Base-by-base conservation (phyloP, 2,113 vertebrate species). In the Takifugu bimaculatus region DNA sequence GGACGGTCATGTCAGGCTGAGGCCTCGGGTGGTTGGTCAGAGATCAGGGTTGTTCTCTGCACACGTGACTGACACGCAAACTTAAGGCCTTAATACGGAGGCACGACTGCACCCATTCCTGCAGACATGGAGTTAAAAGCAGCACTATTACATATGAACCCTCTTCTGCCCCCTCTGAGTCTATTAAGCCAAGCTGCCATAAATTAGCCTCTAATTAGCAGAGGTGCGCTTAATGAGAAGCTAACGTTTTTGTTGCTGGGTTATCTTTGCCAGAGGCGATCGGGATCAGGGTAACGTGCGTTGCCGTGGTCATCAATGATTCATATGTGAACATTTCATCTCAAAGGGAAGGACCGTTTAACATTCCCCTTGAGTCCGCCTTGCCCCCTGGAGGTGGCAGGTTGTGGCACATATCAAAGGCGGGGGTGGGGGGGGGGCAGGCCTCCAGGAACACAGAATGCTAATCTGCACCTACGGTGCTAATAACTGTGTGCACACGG, bases 351-450 rank as follows among this genome's bases (percentile, higher is more conserved):
- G 77, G 65, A 82, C 57, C 75, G 70, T 89, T 91, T 89, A 91
- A 72, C 85, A 89, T 88, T 88, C 81, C 84, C 79, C 87, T 83
- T 54, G 78, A 85, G 88, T 89, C 42, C 77, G 77, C 59, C 77
- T 66, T 79, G 76, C 72, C 69, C 85, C 48, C 77, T 45, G 60
- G 77, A 85, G 81, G 79, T 87, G 72, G 69, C 79, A 83, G 83
- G 64, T 85, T 84, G 81, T 82, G 83, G 78, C 85, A 77, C 72
- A 82, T 87, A 87, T 89, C 87, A 89, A 90, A 90, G 87, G 72
- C 67, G 71, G 35, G 75, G 72, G 63, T 74, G 74, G 77, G 80
- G n/a, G n/a, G n/a, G 72, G 69, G 60, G 50, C 79, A 78, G 15
- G 45, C 14, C 77, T 81, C 28, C 65, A 81, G 78, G 71, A 81